phyloP scores from a whole-genome alignment of 2,113 vertebrate genomes.

The Patagioenas fasciata region DNA sequence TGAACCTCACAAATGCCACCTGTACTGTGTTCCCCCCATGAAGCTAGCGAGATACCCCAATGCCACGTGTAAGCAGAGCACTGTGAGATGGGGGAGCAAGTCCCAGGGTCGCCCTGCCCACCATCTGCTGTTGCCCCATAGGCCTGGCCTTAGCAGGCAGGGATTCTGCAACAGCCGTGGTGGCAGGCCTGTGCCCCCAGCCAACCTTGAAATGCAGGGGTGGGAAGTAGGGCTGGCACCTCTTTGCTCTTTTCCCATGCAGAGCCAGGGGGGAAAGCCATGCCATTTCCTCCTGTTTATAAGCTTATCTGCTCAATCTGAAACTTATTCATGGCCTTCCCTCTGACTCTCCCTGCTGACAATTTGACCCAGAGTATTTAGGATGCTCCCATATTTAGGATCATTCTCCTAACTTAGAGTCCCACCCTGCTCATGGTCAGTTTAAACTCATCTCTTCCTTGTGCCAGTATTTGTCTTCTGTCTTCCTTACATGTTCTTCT shows the following conservation, averaged over 20 bases:
- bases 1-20: neutral
- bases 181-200: neutral
- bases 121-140: no score
- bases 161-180: rapidly evolving
- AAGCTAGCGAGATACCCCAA: neutral
- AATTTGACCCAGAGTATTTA: neutral
- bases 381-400: neutral
- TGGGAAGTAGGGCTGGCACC: neutral
- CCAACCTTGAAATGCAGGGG: rapidly evolving
- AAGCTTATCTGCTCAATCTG: neutral
- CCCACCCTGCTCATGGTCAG: neutral
- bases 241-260: neutral
- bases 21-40: rapidly evolving
- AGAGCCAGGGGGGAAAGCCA: neutral
- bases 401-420: neutral
- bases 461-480: neutral
- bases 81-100: neutral
- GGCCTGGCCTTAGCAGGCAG: neutral
- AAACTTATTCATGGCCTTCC: neutral
- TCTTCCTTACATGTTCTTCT: neutral
- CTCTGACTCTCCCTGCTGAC: neutral
- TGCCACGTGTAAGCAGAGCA: rapidly evolving
- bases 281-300: neutral
- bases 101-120: rapidly evolving
- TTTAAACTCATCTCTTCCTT: neutral